Evolutionary conservation across 2,797 vertebrate genomes (phyloP), one percentile per base, ranked within the genome.

Genomic region (Hyperoplus immaculatus): DNA sequence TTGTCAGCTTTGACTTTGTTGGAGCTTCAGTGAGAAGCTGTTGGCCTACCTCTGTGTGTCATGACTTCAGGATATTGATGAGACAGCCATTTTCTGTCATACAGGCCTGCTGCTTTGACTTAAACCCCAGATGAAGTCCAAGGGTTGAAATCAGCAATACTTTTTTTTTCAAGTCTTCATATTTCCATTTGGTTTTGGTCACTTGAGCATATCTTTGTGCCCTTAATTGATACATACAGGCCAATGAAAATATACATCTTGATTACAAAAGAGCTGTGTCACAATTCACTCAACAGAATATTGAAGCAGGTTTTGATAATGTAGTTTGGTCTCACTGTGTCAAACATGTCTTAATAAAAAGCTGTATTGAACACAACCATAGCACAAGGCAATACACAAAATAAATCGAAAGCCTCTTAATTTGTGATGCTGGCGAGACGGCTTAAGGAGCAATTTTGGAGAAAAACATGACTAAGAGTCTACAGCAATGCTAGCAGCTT

Each of bases 201-300:
- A 36, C 18, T 75, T 68, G 5, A 67, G 11, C 45, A 38, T 74
- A 8, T 59, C 58, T 46, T 36, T 4, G 36, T 62, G 59, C 15
- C 21, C 53, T 56, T 1, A 15, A 42, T 56, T 39, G 4, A 5
- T 43, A 10, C 18, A 46, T 51, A 61, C 45, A 51, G 45, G 39
- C 12, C 10, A 39, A 42, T 38, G 47, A 18, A 49, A 56, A 59
- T 66, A 18, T 61, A 18, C 21, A 46, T 60, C 42, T 47, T 51
- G 12, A 83, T 46, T 57, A 21, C 14, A 75, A 38, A 66, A 43
- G 46, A 42, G 38, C 54, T 10, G 10, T 39, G 16, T 9, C 15
- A 53, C 18, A 50, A 39, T 45, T 69, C 56, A 16, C 7, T 45
- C 12, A n/a, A 64, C 15, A 62, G 29, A 29, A 29, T n/a, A 21